Conservation (phyloP, 2,113 vertebrate genomes). For the Accipiter virgatus region DNA sequence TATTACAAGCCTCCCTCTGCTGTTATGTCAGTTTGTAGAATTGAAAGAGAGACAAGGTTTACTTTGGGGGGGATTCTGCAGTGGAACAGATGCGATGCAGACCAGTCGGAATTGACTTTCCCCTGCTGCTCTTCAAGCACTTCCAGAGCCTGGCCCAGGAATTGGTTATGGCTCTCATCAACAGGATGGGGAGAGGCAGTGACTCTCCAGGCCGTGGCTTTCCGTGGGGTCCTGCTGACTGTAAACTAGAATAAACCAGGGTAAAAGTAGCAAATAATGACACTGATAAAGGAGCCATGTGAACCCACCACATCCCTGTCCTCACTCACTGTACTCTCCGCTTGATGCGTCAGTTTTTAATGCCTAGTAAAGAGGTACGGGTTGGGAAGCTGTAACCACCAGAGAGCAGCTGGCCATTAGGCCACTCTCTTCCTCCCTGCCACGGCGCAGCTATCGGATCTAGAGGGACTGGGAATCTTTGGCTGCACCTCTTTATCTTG, state of each 20-base stretch:
- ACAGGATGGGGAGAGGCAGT: not conserved
- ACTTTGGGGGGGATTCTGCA: not conserved
- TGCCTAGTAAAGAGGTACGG: not conserved
- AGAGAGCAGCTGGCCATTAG: not conserved
- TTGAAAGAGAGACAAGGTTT: not conserved
- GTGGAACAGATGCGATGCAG: not conserved
- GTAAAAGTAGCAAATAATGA: not conserved
- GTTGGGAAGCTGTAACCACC: not conserved
- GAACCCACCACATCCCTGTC: not conserved
- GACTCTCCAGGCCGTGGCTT: not conserved
- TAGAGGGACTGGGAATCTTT: not conserved
- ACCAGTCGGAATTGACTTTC: not conserved
- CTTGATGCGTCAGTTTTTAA: not conserved
- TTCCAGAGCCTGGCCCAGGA: not conserved
- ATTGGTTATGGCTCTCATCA: not conserved
- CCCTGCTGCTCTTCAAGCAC: not conserved
- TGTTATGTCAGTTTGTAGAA: not conserved
- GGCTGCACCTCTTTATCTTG: not conserved
- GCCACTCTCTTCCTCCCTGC: not conserved
- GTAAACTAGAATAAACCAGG: not conserved
- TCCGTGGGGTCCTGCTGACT: not conserved
- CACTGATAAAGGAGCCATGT: not conserved
- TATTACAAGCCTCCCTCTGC: not conserved
- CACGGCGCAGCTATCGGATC: no score
- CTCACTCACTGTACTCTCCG: not conserved